Evolutionary conservation across 64 coral and sea anemone species (phyloP), one percentile per base, ranked within the genome.

Genomic region (Porites australiensis): DNA sequence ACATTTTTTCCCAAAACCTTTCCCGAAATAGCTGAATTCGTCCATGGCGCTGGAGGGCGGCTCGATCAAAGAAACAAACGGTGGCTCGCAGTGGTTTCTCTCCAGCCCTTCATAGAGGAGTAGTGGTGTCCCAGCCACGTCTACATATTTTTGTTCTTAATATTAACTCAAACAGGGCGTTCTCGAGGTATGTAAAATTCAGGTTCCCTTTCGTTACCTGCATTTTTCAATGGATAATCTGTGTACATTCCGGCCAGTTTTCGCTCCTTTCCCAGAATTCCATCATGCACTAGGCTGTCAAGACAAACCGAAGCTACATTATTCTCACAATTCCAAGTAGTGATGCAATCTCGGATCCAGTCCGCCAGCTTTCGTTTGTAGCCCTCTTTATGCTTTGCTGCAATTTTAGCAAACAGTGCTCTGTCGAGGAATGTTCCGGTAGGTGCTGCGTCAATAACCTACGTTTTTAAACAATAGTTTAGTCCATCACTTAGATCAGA

Each of bases 311-410:
- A 76, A 47, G 72, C 55, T 16, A 92, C 90, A 62, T 92, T 87
- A 46, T 57, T 22, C 1, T 55, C 70, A 9, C 9, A n/a, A 37
- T 77, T 37, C 51, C 43, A 87, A 14, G 47, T 23, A 14, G 70
- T 75, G 21, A 91, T 44, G 49, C 89, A 82, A 8, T 91, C 89
- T 77, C 82, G 90, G 82, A 86, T 74, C 90, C 82, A 92, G 70
- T 87, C 82, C 44, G 67, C 90, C 19, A 77, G 15, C 6, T 87
- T 83, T 52, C 44, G 45, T 6, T 50, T 22, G n/a, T 49, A 23
- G 10, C 90, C 81, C 2, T 86, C 49, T 14, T 91, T 91, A 2
- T 68, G 51, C 16, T 91, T 71, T 13, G 79, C 77, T 27, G 83
- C 55, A 12, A 92, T 92, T 37, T 77, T 37, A 63, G 70, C 87